These are phyloP conservation scores for Uromys caudimaculatus DNA, from an alignment of 2,797 vertebrate species.

Conservation along the genomic window DNA sequence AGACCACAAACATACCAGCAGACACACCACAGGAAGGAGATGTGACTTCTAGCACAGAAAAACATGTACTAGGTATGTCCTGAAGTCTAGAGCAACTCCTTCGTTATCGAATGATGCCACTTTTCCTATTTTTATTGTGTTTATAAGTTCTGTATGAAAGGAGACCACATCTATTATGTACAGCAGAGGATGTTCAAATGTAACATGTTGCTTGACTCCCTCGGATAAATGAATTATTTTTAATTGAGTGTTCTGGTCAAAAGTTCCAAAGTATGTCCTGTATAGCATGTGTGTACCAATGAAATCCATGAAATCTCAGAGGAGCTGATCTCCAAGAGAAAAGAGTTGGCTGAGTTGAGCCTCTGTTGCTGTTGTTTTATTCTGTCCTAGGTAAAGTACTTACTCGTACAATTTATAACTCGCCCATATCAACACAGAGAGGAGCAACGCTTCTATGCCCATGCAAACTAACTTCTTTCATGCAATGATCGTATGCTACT, in stretches of 20 bases:
- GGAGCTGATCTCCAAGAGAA: not conserved
- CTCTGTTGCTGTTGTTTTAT: not conserved
- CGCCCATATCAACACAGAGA: not conserved
- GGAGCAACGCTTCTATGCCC: not conserved
- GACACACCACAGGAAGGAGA: not conserved
- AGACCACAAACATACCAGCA: not conserved
- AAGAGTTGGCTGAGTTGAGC: not conserved
- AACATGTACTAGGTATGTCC: not conserved
- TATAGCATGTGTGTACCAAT: not conserved
- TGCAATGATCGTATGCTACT: not conserved
- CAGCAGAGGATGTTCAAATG: not conserved
- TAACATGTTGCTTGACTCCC: not conserved
- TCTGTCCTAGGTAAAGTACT: not conserved
- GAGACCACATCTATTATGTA: not conserved
- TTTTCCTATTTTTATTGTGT: not conserved
- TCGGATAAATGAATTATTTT: not conserved
- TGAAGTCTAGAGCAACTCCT: not conserved
- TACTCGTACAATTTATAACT: not conserved
- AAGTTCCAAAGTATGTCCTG: constrained; percentile 22
- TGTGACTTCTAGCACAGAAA: not conserved
- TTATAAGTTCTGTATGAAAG: not conserved
- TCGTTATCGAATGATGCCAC: constrained; percentile 46
- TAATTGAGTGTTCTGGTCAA: not conserved
- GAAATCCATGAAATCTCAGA: not conserved
- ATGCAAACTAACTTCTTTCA: not conserved